Conservation (phyloP, 2,113 vertebrate species). For the Platichthys stellatus region DNA sequence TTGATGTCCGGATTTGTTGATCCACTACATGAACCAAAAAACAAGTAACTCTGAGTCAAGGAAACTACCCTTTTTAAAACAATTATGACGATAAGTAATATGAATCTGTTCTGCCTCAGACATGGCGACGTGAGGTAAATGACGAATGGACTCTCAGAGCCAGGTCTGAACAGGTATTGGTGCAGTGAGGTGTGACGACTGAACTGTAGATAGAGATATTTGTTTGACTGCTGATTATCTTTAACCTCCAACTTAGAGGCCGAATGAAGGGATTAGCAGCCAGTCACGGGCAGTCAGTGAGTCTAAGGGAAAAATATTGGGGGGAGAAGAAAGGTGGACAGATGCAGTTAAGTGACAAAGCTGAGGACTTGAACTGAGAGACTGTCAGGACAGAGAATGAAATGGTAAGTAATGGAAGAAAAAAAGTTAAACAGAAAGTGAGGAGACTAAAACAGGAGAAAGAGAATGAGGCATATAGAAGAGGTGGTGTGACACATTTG, state of each 20-base stretch:
- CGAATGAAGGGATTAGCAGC: constrained; percentile 7
- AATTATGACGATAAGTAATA: neutral
- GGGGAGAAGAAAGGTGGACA: neutral
- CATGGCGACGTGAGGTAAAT: neutral
- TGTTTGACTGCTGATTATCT: constrained; percentile 44
- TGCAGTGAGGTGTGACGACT: constrained; percentile 23
- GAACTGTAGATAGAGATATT: constrained; percentile 30
- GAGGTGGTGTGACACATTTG: constrained; percentile 1
- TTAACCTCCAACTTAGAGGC: constrained; percentile 15
- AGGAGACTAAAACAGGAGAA: neutral
- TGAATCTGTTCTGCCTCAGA: neutral
- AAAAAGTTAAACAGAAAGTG: neutral
- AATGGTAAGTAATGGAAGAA: neutral
- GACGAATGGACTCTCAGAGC: constrained; percentile 10
- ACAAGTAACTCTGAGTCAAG: neutral
- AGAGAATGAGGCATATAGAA: constrained; percentile 1
- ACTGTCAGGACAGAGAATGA: neutral
- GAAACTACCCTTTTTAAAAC: neutral
- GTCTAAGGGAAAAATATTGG: neutral
- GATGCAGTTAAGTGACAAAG: neutral
- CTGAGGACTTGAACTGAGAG: neutral
- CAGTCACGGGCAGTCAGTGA: neutral
- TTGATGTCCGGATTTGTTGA: constrained; percentile 1
- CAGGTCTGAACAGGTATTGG: constrained; percentile 25
- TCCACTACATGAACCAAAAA: neutral